Percentiles rank a stretch among this genome's conserved stretches.
These are phyloP conservation scores for Triplophysa tibetana DNA, from an alignment of 2,113 vertebrate genomes.

Conservation along the genomic window DNA sequence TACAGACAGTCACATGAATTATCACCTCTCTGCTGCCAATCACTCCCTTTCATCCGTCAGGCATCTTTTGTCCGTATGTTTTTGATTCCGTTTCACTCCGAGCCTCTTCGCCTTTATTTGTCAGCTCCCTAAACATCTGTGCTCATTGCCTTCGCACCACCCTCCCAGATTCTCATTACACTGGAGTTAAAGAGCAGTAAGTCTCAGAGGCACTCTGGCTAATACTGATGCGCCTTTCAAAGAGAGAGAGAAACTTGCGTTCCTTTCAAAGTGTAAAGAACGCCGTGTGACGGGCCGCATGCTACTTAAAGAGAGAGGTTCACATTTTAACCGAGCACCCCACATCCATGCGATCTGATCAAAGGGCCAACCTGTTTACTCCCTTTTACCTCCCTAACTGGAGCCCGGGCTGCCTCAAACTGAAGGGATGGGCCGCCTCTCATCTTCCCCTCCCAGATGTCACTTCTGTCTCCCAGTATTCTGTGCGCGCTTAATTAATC, in stretches of 20 bases:
- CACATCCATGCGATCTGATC: slow-evolving; percentile 47
- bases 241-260: slow-evolving; percentile 42
- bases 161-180: slow-evolving; percentile 73
- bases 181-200: slow-evolving; percentile 61
- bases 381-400: no score
- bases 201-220: slow-evolving; percentile 58
- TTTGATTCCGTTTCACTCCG: slow-evolving; percentile 42
- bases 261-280: slow-evolving; percentile 3
- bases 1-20: slow-evolving; percentile 22
- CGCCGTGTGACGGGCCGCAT: not conserved
- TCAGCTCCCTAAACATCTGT: slow-evolving; percentile 36
- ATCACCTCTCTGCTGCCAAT: slow-evolving; percentile 20
- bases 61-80: slow-evolving; percentile 46
- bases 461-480: slow-evolving; percentile 14
- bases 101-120: slow-evolving; percentile 42
- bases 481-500: slow-evolving; percentile 23
- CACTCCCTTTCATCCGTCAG: slow-evolving; percentile 47
- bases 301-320: slow-evolving; percentile 7
- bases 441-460: slow-evolving; percentile 46
- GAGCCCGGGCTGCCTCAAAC: slow-evolving; percentile 25
- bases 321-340: slow-evolving; percentile 18
- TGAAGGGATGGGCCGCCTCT: slow-evolving; percentile 29
- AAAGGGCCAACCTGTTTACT: slow-evolving; percentile 45
- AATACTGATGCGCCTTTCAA: slow-evolving; percentile 69
- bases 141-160: slow-evolving; percentile 43